Evolutionary conservation across 2,888 invertebrate genomes (phyloP).

Genomic region (Idaea dimidiata): DNA sequence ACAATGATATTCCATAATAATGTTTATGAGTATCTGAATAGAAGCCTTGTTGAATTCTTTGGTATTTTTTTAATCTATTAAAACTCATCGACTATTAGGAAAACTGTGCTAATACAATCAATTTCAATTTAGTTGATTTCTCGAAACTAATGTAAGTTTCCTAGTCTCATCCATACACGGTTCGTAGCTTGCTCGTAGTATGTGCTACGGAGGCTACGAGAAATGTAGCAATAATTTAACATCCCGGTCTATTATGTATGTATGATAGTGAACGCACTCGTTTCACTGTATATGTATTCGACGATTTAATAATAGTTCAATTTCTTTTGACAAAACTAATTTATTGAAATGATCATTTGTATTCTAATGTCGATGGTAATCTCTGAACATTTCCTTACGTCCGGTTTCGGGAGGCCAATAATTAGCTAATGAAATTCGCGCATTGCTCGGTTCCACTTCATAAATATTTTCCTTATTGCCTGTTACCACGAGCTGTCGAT

Average conservation of each 20-base stretch:
- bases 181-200: constrained; percentile 5
- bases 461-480: constrained; percentile 78
- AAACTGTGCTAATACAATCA: neutral
- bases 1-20: constrained; percentile 62
- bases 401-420: constrained; percentile 42
- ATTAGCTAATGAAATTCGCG: constrained; percentile 76
- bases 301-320: no score
- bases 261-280: no score
- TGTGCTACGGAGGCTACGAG: neutral
- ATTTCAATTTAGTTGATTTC: neutral
- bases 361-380: constrained; percentile 5
- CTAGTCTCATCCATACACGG: constrained; percentile 2
- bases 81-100: no score
- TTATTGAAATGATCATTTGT: neutral
- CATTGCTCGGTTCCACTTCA: constrained; percentile 63
- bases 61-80: neutral
- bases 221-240: neutral
- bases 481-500: constrained; percentile 78
- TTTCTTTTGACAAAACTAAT: neutral
- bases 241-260: no score
- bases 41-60: constrained; percentile 32
- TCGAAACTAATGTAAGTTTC: neutral
- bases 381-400: constrained; percentile 7
- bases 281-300: no score
- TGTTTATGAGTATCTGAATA: constrained; percentile 43